These are phyloP conservation scores for Chlorodrepanis virens DNA, from an alignment of 2,113 vertebrate genomes.

Conservation along the genomic window DNA sequence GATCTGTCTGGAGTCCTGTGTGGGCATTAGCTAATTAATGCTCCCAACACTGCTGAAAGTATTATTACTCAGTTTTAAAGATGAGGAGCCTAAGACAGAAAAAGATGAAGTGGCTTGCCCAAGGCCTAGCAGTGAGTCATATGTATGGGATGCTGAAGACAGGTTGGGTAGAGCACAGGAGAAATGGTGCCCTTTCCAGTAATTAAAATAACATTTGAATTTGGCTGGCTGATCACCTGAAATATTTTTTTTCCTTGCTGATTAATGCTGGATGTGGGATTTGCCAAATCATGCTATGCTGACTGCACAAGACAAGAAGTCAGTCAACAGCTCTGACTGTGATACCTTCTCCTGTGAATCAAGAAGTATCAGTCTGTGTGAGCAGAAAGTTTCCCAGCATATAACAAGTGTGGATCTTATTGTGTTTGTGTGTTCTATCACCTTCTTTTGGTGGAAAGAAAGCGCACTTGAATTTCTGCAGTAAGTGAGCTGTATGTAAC, in stretches of 20 bases:
- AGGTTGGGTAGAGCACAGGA: neutral
- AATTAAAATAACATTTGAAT: conserved; percentile 1
- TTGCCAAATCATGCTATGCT: neutral
- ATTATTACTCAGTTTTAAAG: conserved; percentile 43
- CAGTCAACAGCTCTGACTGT: neutral
- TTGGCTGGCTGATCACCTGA: neutral
- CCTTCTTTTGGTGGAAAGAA: neutral
- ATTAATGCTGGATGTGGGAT: neutral
- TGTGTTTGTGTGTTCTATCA: neutral
- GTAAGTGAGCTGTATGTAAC: neutral
- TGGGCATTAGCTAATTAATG: conserved; percentile 50
- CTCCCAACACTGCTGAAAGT: neutral
- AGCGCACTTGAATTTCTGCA: neutral
- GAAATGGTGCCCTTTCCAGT: conserved; percentile 1
- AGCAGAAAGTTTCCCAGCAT: neutral
- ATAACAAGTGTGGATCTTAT: neutral
- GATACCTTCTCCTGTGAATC: neutral
- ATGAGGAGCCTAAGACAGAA: conserved; percentile 3
- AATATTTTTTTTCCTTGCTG: neutral
- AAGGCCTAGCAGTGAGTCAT: conserved; percentile 46
- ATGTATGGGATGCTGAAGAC: conserved; percentile 24
- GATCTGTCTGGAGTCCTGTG: conserved; percentile 43
- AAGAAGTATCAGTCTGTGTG: neutral
- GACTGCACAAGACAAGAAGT: neutral
- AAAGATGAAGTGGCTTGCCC: conserved; percentile 41